Percentiles rank a stretch among this genome's conserved stretches.
Conservation (phyloP, 2,888 invertebrate genomes). For the Venusia cambrica region DNA sequence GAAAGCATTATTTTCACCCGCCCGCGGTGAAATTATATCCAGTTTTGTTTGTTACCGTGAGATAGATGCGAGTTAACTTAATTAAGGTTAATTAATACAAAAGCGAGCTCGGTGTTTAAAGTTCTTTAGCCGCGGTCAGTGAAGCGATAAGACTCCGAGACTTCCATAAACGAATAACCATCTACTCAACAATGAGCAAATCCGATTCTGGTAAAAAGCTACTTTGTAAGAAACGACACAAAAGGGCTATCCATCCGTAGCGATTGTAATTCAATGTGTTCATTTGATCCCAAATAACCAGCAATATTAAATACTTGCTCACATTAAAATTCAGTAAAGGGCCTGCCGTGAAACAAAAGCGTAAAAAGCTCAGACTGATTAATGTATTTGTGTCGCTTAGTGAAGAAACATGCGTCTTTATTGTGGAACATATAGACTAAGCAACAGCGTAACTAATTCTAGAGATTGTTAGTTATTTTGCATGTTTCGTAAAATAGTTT, state of each 20-base stretch:
- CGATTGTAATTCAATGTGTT: constrained; percentile 18
- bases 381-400: constrained; percentile 64
- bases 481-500: constrained; percentile 79
- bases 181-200: constrained; percentile 21
- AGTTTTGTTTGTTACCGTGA: constrained; percentile 56
- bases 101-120: constrained; percentile 24
- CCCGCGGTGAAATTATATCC: constrained; percentile 41
- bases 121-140: constrained; percentile 28
- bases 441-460: constrained; percentile 77
- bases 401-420: constrained; percentile 69
- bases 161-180: constrained; percentile 15
- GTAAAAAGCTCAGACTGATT: constrained; percentile 49
- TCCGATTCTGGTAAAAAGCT: constrained; percentile 17
- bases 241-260: constrained; percentile 16
- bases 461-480: constrained; percentile 79
- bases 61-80: constrained; percentile 48
- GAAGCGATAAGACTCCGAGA: constrained; percentile 24
- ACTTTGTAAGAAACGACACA: constrained; percentile 15
- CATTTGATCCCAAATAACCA: constrained; percentile 13
- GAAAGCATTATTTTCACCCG: constrained; percentile 32
- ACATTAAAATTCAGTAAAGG: constrained; percentile 17
- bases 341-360: constrained; percentile 17
- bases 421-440: constrained; percentile 67
- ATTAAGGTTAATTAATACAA: constrained; percentile 69
- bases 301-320: constrained; percentile 1